Evolutionary conservation across 2,797 vertebrate genomes (phyloP), one percentile per base, ranked within the genome.

Genomic region (Enteromius radiatus): DNA sequence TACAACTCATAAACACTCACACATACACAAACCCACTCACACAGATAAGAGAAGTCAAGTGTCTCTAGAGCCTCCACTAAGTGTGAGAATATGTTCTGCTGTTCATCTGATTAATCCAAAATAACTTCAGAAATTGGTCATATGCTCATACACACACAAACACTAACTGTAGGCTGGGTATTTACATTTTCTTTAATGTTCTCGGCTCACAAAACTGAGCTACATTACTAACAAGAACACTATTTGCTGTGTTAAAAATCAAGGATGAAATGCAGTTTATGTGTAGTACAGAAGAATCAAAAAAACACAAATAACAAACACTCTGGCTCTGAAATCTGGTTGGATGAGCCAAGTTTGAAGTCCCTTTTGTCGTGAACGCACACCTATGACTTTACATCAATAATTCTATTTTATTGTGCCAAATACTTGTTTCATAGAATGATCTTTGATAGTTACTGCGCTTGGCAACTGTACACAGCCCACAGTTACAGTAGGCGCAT

Each of bases 41-140:
- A 80, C 28, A 83, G 61, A 75, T 76, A 70, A 76, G 64, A 83
- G 61, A 77, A 83, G 74, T 77, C 73, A 76, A 76, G 65, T 47
- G 82, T 86, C 78, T 86, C 82, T 76, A 19, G 67, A 78, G 78
- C 36, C 23, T 73, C 52, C 4, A 49, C 64, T 77, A 81, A 86
- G 78, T 86, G 61, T 63, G 14, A 47, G 41, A 86, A 77, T 77
- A 83, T 59, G 78, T 68, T 86, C 41, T 31, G 63, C 65, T 65
- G 63, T 81, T 77, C 76, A 61, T 74, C 59, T 67, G 70, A 81
- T 84, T 81, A 86, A 78, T 81, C 45, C 36, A 73, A 77, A 84
- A 81, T 21, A 75, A 65, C 71, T 63, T 61, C 28, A 31, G 45
- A 77, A 83, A 70, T 61, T 68, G 45, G 61, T 76, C 80, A 76